Conservation (phyloP, 2,113 vertebrate species). For the Tachysurus vachellii region DNA sequence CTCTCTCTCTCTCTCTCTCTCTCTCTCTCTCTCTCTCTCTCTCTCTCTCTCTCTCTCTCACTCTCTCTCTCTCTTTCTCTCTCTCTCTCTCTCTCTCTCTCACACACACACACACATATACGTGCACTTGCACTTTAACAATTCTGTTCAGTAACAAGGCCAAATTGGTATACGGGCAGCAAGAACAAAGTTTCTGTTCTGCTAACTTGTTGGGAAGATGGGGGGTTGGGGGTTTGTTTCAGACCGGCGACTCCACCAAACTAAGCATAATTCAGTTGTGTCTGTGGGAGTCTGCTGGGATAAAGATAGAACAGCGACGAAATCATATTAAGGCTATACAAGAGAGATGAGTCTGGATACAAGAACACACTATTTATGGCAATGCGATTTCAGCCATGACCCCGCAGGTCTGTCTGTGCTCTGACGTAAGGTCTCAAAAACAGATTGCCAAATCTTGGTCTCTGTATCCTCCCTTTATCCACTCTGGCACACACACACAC, state of each 20-base stretch:
- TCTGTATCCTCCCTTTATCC: neutral
- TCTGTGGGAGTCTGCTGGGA: constrained; percentile 16
- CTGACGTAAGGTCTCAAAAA: constrained; percentile 30
- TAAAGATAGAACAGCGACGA: constrained; percentile 35
- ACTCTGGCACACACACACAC: neutral
- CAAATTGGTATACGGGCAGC: neutral
- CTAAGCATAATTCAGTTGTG: constrained; percentile 45
- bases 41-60: neutral
- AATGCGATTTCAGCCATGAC: constrained; percentile 34
- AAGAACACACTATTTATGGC: constrained; percentile 50
- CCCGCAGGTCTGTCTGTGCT: constrained; percentile 27
- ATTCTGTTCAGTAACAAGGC: neutral
- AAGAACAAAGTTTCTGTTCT: constrained; percentile 11
- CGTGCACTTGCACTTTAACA: neutral
- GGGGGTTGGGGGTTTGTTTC: neutral
- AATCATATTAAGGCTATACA: constrained; percentile 51
- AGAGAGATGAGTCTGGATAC: constrained; percentile 50
- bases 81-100: neutral
- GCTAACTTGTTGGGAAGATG: neutral
- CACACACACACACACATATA: neutral
- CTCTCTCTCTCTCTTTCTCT: neutral
- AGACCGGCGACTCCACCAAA: neutral
- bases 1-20: constrained; percentile 15
- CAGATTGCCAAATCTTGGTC: constrained; percentile 23
- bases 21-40: neutral